These are phyloP conservation scores for Noctuana brunneofusca DNA, from an alignment of 2,888 invertebrate species.

Conservation along the genomic window DNA sequence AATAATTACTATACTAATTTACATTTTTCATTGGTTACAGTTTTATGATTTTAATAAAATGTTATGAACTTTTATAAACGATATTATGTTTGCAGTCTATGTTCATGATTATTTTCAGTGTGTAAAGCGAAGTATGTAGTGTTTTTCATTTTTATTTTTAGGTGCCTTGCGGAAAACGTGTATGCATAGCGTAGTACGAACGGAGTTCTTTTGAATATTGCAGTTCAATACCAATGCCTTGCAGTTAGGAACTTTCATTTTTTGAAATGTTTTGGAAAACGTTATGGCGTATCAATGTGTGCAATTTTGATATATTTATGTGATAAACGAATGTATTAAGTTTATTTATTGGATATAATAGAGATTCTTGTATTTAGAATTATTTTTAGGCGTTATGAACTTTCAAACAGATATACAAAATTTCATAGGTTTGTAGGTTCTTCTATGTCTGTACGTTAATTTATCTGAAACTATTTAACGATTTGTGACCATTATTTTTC, in stretches of 20 bases:
- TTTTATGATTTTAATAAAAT: constrained; percentile 9
- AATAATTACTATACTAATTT: too few relatives aligned
- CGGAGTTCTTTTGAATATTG: constrained; percentile 26
- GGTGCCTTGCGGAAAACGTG: constrained; percentile 21
- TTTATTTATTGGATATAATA: too few relatives aligned
- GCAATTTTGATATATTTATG: too few relatives aligned
- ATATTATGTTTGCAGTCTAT: constrained; percentile 13
- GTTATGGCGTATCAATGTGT: background rate
- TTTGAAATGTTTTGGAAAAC: background rate
- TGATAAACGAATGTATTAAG: too few relatives aligned
- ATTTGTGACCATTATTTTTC: too few relatives aligned
- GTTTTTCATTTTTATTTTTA: constrained; percentile 21
- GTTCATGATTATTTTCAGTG: constrained; percentile 11
- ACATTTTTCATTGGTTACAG: background rate
- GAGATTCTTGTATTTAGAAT: too few relatives aligned
- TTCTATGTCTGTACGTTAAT: too few relatives aligned
- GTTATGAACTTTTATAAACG: constrained; percentile 7
- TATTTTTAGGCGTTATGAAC: too few relatives aligned
- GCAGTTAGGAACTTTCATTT: background rate
- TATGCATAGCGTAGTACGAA: constrained; percentile 16
- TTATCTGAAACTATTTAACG: too few relatives aligned
- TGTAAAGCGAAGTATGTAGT: constrained; percentile 11
- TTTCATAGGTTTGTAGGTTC: too few relatives aligned
- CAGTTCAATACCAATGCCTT: constrained; percentile 15
- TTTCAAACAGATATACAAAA: too few relatives aligned